Conservation (phyloP, 1,140 invertebrate genomes). For the Lerema accius region DNA sequence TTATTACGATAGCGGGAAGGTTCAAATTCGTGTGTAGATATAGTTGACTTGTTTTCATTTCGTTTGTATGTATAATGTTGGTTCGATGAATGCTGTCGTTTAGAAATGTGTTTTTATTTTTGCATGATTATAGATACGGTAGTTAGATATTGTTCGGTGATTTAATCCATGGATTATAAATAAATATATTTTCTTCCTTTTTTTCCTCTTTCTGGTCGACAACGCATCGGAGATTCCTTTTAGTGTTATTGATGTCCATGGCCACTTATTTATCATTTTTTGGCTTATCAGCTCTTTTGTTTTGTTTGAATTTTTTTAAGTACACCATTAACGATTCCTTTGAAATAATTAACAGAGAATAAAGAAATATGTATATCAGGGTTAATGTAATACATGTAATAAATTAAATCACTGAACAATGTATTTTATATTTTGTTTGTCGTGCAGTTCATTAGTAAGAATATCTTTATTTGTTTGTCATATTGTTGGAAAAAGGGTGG, state of each 20-base stretch:
- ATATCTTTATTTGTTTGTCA: not conserved
- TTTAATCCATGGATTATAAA: not conserved
- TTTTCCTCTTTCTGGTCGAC: no score
- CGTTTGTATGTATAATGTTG: conserved; percentile 33
- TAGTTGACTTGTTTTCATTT: conserved; percentile 37
- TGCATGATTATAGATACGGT: conserved; percentile 35
- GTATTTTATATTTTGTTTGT: conserved; percentile 3
- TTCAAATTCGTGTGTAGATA: conserved; percentile 62
- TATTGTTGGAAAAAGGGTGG: not conserved
- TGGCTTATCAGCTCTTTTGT: no score
- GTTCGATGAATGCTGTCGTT: conserved; percentile 19
- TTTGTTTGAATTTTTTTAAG: no score
- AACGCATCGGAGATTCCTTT: no score
- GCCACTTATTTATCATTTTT: no score
- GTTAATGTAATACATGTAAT: no score
- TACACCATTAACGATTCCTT: no score
- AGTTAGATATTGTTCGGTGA: not conserved
- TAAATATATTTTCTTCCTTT: no score
- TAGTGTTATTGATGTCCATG: no score
- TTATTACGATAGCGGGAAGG: conserved; percentile 45
- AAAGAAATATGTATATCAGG: no score
- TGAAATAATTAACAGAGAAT: no score
- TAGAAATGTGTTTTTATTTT: conserved; percentile 34
- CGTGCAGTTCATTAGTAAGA: not conserved
- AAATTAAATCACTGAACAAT: not conserved